Evolutionary conservation across 2,797 vertebrate genomes (phyloP).

Genomic region (Heliangelus exortis): DNA sequence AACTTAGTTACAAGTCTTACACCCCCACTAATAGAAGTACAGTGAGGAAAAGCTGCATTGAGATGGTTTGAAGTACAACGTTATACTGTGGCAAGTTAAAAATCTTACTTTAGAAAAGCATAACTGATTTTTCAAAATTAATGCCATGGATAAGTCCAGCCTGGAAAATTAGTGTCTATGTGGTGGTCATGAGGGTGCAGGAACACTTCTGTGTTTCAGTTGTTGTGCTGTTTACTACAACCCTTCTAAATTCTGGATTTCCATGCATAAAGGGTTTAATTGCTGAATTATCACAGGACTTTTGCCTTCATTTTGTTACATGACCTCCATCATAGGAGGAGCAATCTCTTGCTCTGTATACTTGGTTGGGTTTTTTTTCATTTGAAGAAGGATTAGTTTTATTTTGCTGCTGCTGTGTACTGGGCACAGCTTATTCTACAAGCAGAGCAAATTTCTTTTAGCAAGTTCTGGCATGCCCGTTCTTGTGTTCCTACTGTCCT

Average conservation of each 20-base stretch:
- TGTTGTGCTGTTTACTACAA: neutral
- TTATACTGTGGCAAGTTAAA: neutral
- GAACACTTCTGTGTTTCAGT: neutral
- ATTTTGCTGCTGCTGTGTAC: neutral
- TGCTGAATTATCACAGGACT: neutral
- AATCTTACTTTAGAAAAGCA: neutral
- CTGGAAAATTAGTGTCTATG: neutral
- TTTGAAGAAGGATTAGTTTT: neutral
- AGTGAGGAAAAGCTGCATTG: neutral
- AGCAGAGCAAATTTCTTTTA: neutral
- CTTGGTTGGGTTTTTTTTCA: neutral
- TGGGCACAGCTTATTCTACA: neutral
- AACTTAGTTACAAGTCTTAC: neutral
- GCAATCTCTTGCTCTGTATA: neutral
- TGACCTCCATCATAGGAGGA: neutral
- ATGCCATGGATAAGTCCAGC: neutral
- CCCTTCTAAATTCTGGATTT: neutral
- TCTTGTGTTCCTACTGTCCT: neutral
- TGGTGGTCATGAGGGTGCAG: neutral
- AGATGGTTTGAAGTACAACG: neutral
- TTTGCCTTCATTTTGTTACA: neutral
- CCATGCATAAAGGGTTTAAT: neutral
- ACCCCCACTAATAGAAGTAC: neutral
- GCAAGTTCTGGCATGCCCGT: neutral
- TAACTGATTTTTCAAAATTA: neutral